A percentile compares a stretch with the other conserved stretches of the same genome.
Evolutionary conservation across 2,797 vertebrate species (phyloP).

Genomic region (Luscinia luscinia): DNA sequence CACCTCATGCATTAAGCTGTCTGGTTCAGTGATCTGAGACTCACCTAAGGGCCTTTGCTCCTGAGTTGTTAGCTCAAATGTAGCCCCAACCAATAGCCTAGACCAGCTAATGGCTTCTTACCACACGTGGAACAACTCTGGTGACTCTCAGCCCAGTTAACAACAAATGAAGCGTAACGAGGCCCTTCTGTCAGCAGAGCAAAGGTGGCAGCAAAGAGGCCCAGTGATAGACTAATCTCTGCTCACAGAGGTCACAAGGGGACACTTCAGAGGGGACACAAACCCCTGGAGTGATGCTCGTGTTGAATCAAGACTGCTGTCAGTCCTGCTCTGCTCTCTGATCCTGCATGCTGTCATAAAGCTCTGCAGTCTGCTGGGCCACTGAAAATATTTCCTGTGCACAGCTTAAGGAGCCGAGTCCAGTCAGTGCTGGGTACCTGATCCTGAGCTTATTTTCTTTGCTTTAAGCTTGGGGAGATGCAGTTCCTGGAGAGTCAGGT

Average conservation of each 20-base stretch:
- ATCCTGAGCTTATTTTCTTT: not conserved
- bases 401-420: not conserved
- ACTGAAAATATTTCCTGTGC: not conserved
- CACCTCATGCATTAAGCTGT: constrained; percentile 1
- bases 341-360: not conserved
- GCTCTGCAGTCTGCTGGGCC: not conserved
- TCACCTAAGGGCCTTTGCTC: not conserved
- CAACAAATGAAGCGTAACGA: not conserved
- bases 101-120: not conserved
- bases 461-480: not conserved
- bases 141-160: not conserved
- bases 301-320: not conserved
- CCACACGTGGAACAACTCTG: not conserved
- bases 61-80: not conserved
- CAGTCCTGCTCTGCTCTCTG: not conserved
- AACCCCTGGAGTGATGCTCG: accelerated
- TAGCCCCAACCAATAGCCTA: not conserved
- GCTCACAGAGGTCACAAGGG: not conserved
- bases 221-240: not conserved
- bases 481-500: not conserved
- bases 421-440: not conserved
- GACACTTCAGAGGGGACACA: not conserved
- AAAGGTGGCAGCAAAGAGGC: not conserved
- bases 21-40: constrained; percentile 15
- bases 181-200: not conserved